Conservation (phyloP, 2,888 invertebrate genomes). For the Priocnemis perturbator region DNA sequence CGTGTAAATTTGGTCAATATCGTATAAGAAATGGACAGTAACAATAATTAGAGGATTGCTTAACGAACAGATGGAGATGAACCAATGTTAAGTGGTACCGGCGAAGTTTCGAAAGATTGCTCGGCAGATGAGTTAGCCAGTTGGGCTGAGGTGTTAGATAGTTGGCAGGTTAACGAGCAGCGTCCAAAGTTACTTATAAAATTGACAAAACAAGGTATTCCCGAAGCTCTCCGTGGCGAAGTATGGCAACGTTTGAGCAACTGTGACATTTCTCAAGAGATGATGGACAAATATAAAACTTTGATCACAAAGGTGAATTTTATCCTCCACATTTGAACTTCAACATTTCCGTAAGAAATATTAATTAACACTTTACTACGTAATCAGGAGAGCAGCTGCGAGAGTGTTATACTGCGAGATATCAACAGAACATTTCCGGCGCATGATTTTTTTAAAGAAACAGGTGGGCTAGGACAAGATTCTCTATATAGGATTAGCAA, state of each 20-base stretch:
- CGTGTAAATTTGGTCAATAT: not conserved
- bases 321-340: not conserved
- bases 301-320: slow-evolving; percentile 91
- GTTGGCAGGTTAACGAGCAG: slow-evolving; percentile 81
- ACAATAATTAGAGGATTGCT: not conserved
- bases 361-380: not conserved
- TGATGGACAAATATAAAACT: slow-evolving; percentile 94
- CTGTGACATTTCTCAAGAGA: slow-evolving; percentile 87
- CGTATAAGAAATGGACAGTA: no score
- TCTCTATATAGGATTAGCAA: slow-evolving; percentile 96
- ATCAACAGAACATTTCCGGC: slow-evolving; percentile 99
- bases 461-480: slow-evolving; percentile 96
- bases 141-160: slow-evolving; percentile 92
- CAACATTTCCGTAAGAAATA: not conserved
- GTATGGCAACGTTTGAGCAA: slow-evolving; percentile 98
- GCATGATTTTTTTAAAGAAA: slow-evolving; percentile 97
- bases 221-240: slow-evolving; percentile 96
- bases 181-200: slow-evolving; percentile 89
- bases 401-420: slow-evolving; percentile 96
- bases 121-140: slow-evolving; percentile 93
- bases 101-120: slow-evolving; percentile 97
- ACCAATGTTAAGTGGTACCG: slow-evolving; percentile 97
- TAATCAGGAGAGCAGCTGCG: slow-evolving; percentile 92
- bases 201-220: slow-evolving; percentile 92
- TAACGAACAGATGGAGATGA: slow-evolving; percentile 87